phyloP scores from a whole-genome alignment of 1,140 invertebrate genomes.

The Rhizoglyphus robini region DNA sequence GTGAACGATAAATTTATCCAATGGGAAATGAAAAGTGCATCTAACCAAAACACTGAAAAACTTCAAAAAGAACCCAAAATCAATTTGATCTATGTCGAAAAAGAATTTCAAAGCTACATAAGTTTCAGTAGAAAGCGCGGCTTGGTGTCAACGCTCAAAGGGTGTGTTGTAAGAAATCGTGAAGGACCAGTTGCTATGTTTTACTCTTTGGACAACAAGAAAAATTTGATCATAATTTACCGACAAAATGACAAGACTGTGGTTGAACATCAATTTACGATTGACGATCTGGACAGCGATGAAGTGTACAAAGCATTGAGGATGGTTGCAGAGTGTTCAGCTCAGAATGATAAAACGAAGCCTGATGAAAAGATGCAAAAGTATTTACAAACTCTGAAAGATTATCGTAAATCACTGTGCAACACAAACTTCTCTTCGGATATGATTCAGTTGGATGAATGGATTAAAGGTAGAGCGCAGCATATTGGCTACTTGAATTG shows the following conservation, averaged over 20 bases:
- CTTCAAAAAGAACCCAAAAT: slow-evolving; percentile 53
- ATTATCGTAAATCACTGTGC: not conserved
- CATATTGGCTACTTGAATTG: too few species aligned
- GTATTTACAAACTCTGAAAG: not conserved
- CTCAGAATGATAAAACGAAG: too few species aligned
- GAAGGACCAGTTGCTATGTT: slow-evolving; percentile 66
- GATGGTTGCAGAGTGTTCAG: not conserved
- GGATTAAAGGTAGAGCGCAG: too few species aligned
- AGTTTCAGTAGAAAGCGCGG: slow-evolving; percentile 74
- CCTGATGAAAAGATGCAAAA: not conserved
- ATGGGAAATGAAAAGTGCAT: slow-evolving; percentile 49
- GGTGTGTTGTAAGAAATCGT: slow-evolving; percentile 57
- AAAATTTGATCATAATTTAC: slow-evolving; percentile 60
- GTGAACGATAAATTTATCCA: slow-evolving; percentile 57
- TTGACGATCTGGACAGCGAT: slow-evolving; percentile 6
- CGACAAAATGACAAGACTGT: slow-evolving; percentile 40
- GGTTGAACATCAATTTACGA: slow-evolving; percentile 22
- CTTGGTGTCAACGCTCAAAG: slow-evolving; percentile 70
- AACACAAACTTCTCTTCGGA: slow-evolving; percentile 18
- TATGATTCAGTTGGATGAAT: slow-evolving; percentile 15
- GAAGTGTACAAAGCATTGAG: not conserved
- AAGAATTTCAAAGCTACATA: slow-evolving; percentile 61
- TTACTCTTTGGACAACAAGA: slow-evolving; percentile 49
- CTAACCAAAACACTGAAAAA: slow-evolving; percentile 21
- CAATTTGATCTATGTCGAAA: too few species aligned